phyloP scores from a whole-genome alignment of 1,140 invertebrate genomes.

The Solenopsis invicta region DNA sequence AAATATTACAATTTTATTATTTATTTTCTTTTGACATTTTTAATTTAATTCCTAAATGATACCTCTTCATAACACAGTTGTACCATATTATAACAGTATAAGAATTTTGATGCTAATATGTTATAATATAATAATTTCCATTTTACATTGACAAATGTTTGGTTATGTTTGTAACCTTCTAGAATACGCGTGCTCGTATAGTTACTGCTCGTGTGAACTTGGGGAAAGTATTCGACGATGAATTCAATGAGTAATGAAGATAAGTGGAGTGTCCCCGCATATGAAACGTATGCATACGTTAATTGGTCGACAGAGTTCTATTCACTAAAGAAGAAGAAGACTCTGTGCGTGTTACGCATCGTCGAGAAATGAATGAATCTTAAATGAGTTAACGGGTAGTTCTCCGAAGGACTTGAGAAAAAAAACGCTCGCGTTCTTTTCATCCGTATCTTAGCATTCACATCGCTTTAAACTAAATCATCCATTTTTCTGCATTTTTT shows the following conservation, averaged over 20 bases:
- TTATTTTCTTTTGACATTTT: neutral
- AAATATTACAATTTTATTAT: neutral
- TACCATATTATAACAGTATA: neutral
- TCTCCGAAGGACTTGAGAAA: neutral
- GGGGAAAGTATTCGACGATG: neutral
- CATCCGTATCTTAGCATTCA: neutral
- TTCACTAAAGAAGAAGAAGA: slow-evolving; percentile 36
- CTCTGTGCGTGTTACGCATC: slow-evolving; percentile 33
- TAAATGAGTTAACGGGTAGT: slow-evolving; percentile 37
- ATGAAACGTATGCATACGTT: slow-evolving; percentile 17
- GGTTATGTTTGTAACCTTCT: neutral
- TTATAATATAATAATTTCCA: neutral
- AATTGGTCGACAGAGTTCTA: slow-evolving; percentile 44
- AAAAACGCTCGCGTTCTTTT: slow-evolving; percentile 12
- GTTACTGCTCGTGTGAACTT: neutral
- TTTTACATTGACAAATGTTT: neutral
- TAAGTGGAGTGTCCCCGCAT: slow-evolving; percentile 40
- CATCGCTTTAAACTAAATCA: neutral
- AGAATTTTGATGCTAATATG: neutral
- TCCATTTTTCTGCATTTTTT: neutral
- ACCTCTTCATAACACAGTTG: neutral
- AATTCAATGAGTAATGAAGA: slow-evolving; percentile 38
- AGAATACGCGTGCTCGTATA: neutral
- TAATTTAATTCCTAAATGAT: neutral
- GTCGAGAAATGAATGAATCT: slow-evolving; percentile 44